Percentiles rank a stretch among this genome's conserved stretches.
phyloP scores from a whole-genome alignment of 2,113 vertebrate species.

The Monopterus albus region DNA sequence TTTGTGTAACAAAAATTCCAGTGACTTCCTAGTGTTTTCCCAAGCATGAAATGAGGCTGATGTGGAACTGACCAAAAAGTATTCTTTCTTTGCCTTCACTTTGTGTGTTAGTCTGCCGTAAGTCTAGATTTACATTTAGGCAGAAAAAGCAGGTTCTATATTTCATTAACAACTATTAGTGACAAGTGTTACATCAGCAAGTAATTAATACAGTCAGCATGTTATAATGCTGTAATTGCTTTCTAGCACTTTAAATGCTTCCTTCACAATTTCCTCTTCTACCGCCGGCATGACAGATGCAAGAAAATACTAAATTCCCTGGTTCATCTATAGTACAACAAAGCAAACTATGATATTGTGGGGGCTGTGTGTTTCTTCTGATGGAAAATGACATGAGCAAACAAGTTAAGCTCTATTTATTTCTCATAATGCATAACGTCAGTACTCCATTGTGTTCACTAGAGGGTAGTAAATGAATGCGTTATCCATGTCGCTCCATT shows the following conservation, averaged over 20 bases:
- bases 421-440: neutral
- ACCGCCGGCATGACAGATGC: too few species aligned
- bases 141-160: neutral
- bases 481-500: neutral
- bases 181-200: neutral
- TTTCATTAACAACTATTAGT: too few species aligned
- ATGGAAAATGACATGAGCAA: too few species aligned
- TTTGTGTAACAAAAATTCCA: neutral
- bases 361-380: too few species aligned
- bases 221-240: neutral
- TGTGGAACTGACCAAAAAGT: neutral
- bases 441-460: constrained; percentile 53
- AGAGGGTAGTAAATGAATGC: constrained; percentile 58
- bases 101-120: neutral
- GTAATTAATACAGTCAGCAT: neutral
- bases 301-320: too few species aligned
- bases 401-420: neutral
- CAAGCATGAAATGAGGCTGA: neutral
- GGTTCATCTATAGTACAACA: too few species aligned
- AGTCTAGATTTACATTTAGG: neutral
- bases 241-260: too few species aligned
- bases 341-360: too few species aligned
- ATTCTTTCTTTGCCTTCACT: neutral
- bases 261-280: too few species aligned
- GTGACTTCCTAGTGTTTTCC: too few species aligned